Base-by-base conservation (phyloP, 1,140 invertebrate genomes). In the Medauroidea extradentata region DNA sequence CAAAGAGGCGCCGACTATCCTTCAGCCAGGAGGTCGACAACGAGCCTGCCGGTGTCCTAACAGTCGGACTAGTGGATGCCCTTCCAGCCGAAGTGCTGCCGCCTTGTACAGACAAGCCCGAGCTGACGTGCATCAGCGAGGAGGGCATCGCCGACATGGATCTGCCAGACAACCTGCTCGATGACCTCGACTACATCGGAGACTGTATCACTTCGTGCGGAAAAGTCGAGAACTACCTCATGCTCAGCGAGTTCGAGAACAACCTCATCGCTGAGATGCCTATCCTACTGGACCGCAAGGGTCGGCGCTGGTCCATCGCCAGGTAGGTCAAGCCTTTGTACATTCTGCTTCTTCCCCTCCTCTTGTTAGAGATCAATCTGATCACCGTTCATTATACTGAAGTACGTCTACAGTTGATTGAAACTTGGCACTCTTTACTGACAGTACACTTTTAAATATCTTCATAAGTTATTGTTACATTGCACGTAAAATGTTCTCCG, bases 131-230 rank as follows among this genome's bases (percentile, higher is more conserved):
- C 70, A 93, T 93, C 65, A 91, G 89, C 4, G 91, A 93, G 70
- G 90, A 92, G 69, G 89, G 89, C 38, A 88, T 91, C 24, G 86
- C 89, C 1, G 89, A 91, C 68, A 86, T 91, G 79, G 89, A 91
- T 74, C 80, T 90, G 54, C 88, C 88, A 0, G 89, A 91, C 66
- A 89, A 91, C 74, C 72, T 91, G 27, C 77, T 91, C 4, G 89
- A 91, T 61, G 88, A 91, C 64, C 76, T 91, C 41, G 89, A 91
- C 65, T 90, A 89, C 63, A 88, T 88, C 54, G 87, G 87, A 18
- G 90, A 93, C 67, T 91, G 89, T 73, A 92, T 93, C 70, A 92
- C 90, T 48, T 92, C 90, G 25, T 93, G 90, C 74, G 90, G 92
- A 75, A 91, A 92, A 79, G 88, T 90, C 66, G 89, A 91, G 73